Evolutionary conservation across 92 coral and sea anemone genomes (phyloP).

Genomic region (Palythoa grandis): DNA sequence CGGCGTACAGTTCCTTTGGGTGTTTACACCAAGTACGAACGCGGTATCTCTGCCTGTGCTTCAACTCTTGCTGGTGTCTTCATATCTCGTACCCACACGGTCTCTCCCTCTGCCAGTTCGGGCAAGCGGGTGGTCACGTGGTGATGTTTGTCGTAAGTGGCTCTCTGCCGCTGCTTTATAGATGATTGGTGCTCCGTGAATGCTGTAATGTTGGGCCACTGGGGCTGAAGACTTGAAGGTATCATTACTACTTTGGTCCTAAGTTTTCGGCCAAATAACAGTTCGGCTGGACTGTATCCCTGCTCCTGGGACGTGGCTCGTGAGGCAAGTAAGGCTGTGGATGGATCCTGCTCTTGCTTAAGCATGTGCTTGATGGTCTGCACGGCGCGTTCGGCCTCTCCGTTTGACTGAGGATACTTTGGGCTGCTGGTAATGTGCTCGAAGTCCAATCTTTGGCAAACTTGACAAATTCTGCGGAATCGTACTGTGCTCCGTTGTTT

Average conservation of each 20-base stretch:
- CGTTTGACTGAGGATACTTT: too few relatives aligned
- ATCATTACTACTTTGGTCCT: neutral
- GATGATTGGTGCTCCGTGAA: neutral
- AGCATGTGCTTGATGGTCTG: neutral
- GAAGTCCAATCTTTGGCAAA: too few relatives aligned
- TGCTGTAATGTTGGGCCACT: neutral
- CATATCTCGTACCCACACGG: slow-evolving; percentile 50
- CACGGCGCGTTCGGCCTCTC: slow-evolving; percentile 1
- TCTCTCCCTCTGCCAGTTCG: slow-evolving; percentile 37
- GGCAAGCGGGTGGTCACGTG: too few relatives aligned
- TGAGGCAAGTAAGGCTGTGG: neutral
- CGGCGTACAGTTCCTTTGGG: slow-evolving; percentile 44
- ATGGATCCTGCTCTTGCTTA: slow-evolving; percentile 13
- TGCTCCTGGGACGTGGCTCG: neutral
- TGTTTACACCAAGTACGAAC: slow-evolving; percentile 46
- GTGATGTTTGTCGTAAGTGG: too few relatives aligned
- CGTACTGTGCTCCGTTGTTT: too few relatives aligned
- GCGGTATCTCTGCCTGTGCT: slow-evolving; percentile 44
- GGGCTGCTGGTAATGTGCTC: too few relatives aligned
- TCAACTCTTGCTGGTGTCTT: slow-evolving; percentile 51
- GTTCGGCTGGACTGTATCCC: slow-evolving; percentile 5
- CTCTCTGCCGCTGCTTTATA: neutral
- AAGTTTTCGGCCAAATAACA: too few relatives aligned
- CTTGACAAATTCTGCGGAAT: too few relatives aligned
- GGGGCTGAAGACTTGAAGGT: neutral